These are phyloP conservation scores for Agonopterix subpropinquella DNA, from an alignment of 2,888 invertebrate genomes.

Conservation along the genomic window DNA sequence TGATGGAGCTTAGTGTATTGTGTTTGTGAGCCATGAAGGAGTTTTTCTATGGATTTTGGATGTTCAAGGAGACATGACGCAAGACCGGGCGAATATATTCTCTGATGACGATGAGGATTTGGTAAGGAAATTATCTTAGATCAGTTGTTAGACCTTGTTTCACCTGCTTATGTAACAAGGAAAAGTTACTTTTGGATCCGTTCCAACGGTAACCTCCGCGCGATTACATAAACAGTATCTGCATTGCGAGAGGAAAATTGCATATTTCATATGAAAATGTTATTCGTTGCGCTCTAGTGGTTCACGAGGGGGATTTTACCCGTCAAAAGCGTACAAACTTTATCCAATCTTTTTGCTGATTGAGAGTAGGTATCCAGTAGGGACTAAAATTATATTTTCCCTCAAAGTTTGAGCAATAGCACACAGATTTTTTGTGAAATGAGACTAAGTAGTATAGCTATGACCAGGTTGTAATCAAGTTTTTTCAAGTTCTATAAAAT, in stretches of 20 bases:
- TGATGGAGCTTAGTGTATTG: conserved; percentile 40
- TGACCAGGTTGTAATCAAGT: no score
- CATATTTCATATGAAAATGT: neutral
- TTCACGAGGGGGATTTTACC: no score
- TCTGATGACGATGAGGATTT: conserved; percentile 65
- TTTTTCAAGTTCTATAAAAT: no score
- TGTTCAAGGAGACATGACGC: conserved; percentile 55
- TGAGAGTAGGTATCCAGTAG: no score
- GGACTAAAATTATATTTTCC: no score
- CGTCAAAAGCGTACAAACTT: no score
- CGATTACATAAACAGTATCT: conserved; percentile 37
- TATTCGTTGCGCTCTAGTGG: neutral
- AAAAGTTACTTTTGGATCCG: conserved; percentile 26
- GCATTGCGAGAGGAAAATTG: conserved; percentile 17
- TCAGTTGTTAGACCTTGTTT: neutral
- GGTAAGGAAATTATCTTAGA: conserved; percentile 36
- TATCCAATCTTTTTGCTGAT: no score
- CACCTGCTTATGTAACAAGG: conserved; percentile 7
- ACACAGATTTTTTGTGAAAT: no score
- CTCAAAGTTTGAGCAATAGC: no score
- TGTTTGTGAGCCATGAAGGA: conserved; percentile 59
- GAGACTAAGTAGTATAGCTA: no score
- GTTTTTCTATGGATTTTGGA: conserved; percentile 32
- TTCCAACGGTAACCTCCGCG: conserved; percentile 29
- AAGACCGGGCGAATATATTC: conserved; percentile 62